Conservation (phyloP, 2,888 invertebrate genomes). For the Thereva nobilitata region DNA sequence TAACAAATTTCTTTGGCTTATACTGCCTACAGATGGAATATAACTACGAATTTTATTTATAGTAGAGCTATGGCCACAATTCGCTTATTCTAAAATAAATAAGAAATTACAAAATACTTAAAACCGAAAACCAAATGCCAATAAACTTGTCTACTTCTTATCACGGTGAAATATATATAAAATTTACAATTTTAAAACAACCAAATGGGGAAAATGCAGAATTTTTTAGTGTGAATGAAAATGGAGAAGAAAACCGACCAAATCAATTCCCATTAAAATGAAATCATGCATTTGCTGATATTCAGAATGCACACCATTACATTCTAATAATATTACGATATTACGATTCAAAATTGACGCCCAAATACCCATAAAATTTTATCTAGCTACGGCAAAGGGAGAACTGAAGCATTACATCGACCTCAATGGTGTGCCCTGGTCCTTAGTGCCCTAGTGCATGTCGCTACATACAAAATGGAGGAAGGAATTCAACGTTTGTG, state of each 20-base stretch:
- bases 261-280: slow-evolving; percentile 36
- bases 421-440: slow-evolving; percentile 14
- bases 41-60: no score
- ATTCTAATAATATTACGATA: slow-evolving; percentile 37
- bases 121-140: not conserved
- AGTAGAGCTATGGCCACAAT: no score
- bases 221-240: not conserved
- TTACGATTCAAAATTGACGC: slow-evolving; percentile 35
- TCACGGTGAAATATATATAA: not conserved
- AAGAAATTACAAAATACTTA: no score
- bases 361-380: slow-evolving; percentile 39
- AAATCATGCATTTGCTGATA: slow-evolving; percentile 32
- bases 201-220: not conserved
- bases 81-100: no score
- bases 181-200: no score
- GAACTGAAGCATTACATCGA: slow-evolving; percentile 31
- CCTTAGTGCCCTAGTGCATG: no score
- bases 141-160: not conserved
- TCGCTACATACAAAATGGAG: slow-evolving; percentile 20
- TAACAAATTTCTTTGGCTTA: no score
- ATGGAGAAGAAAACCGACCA: slow-evolving; percentile 18
- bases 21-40: no score
- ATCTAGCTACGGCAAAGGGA: slow-evolving; percentile 28
- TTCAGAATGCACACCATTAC: slow-evolving; percentile 35
- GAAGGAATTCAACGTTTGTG: slow-evolving; percentile 33